Base-by-base conservation (phyloP, 2,113 vertebrate genomes). In the Laticauda laticaudata region DNA sequence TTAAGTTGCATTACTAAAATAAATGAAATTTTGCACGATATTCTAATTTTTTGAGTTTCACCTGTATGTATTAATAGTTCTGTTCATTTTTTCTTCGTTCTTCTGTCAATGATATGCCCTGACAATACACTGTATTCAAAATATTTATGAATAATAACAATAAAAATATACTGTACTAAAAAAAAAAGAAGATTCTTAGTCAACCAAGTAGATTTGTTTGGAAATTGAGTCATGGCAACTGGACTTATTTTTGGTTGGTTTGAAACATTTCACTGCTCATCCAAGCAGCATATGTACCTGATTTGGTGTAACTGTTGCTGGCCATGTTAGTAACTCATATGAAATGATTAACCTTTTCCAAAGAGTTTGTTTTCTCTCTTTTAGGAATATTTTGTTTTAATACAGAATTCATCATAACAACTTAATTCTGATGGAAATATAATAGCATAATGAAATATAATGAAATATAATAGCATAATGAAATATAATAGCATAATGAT, bases 371-470 rank as follows among this genome's bases (percentile, higher is more conserved):
- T 21, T 61, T 26, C 5, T 24, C 3, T 1, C 24, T 0, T 0
- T 7, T 0, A 48, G 6, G 23, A 86, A 0, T 1, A 3, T 39
- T 15, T 39, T 0, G 3, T 0, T 3, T 56, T 53, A 1, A 0
- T 5, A 39, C 14, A 0, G 34, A 12, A 9, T 21, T 88, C 18
- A 88, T 1, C 85, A 12, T 43, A 1, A 8, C 4, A 34, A 39
- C 18, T 81, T 81, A 81, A 81, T 81, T 81, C n/a, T 81, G 69
- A 39, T 1, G 0, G 57, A 69, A 34, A 69, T 69, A n/a, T 15
- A 51, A 12, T 48, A 34, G 4, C 45, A 12, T 51, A 88, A 53
- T 26, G 59, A 69, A 87, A 15, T 24, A 11, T n/a, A n/a, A n/a
- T n/a, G 57, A 69, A 34, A 69, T 69, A n/a, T 15, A 51, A 12